Conservation (phyloP, 1,140 invertebrate genomes). For the Ooceraea biroi region DNA sequence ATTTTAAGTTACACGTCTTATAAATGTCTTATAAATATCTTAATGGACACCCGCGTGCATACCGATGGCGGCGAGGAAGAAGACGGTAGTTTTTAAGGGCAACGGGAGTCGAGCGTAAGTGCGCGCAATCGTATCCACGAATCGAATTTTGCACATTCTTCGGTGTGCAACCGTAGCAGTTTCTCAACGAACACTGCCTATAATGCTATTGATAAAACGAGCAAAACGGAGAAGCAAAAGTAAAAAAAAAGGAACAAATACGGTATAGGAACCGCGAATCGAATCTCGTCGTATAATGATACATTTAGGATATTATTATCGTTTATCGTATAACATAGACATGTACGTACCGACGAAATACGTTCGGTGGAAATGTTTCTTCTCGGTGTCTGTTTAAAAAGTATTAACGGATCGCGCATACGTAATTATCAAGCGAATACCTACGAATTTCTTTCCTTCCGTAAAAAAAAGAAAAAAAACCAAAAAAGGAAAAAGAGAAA, state of each 20-base stretch:
- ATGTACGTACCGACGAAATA: constrained; percentile 37
- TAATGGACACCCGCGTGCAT: constrained; percentile 36
- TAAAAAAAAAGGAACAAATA: constrained; percentile 9
- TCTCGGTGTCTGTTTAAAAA: constrained; percentile 46
- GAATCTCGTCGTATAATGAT: constrained; percentile 62
- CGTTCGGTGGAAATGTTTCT: constrained; percentile 21
- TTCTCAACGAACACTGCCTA: constrained; percentile 77
- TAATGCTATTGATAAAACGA: constrained; percentile 68
- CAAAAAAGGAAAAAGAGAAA: constrained; percentile 19
- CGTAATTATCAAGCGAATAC: constrained; percentile 49
- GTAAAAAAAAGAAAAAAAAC: constrained; percentile 43
- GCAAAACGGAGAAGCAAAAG: constrained; percentile 25
- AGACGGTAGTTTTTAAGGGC: constrained; percentile 39
- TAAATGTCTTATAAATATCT: constrained; percentile 60
- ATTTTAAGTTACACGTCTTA: constrained; percentile 47
- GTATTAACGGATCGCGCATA: constrained; percentile 45
- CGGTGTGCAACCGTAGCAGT: constrained; percentile 71
- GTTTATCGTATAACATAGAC: constrained; percentile 57
- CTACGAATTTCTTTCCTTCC: constrained; percentile 64
- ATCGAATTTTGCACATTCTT: constrained; percentile 40
- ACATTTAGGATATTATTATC: constrained; percentile 51
- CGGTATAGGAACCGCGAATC: constrained; percentile 47
- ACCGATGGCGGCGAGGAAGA: constrained; percentile 9
- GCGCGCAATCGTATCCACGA: constrained; percentile 49
- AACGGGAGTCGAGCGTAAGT: constrained; percentile 7